Evolutionary conservation across 1,140 invertebrate genomes (phyloP), one percentile per base, ranked within the genome.

Genomic region (Meloidogyne hapla): DNA sequence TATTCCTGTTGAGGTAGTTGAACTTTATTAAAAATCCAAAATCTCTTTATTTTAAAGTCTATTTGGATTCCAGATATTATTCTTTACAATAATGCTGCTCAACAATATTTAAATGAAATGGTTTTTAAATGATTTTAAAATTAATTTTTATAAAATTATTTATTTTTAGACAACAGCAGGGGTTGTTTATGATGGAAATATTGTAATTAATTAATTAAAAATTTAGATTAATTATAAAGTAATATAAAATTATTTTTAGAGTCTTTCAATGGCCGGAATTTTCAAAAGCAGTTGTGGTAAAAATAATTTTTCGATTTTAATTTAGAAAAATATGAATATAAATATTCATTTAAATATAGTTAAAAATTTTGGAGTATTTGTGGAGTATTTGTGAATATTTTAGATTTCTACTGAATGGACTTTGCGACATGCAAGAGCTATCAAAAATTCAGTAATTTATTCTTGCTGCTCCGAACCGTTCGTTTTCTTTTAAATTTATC

Each of bases 1-100:
- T 87, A 94, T 96, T 77, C 94, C 94, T 3, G 70, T 75, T 61
- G 63, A 70, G 26, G 62, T 23, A 26, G n/a, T n/a, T n/a, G n/a
- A n/a, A n/a, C n/a, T n/a, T n/a, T n/a, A 48, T 5, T 13, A 18
- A 42, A 33, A 56, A 5, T 13, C 21, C 2, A 38, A 25, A 18
- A 25, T 12, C 5, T 69, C 9, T 13, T 9, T 9, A n/a, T n/a
- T 76, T 56, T 74, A 33, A 23, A 76, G 63, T 45, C 73, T 63
- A 75, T 87, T 13, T 85, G 85, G 85, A 70, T 71, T n/a, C 84
- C 84, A 0, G 84, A 87, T 72, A 85, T 87, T 40, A 85, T 85
- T 70, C 73, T 86, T 15, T 87, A 87, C 63, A 87, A 87, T 77
- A 86, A 86, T 72, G 85, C 85, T 8, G 84, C 87, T 48, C 77